Percentiles rank a stretch among this genome's conserved stretches.
phyloP scores from a whole-genome alignment of 1,140 invertebrate species.

The Achroia grisella region DNA sequence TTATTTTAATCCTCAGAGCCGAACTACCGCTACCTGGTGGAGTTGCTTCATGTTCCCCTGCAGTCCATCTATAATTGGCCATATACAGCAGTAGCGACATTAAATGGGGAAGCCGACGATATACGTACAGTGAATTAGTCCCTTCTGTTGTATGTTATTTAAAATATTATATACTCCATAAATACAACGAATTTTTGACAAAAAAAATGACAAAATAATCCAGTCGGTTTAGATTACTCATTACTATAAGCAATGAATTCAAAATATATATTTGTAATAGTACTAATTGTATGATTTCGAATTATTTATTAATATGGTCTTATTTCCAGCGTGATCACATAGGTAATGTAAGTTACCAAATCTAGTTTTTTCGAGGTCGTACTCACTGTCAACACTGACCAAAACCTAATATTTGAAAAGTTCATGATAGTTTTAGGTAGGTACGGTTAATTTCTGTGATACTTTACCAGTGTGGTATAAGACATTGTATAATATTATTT shows the following conservation, averaged over 20 bases:
- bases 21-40: constrained; percentile 87
- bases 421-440: constrained; percentile 56
- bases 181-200: too few species aligned
- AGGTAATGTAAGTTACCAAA: too few species aligned
- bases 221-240: too few species aligned
- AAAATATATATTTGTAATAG: too few species aligned
- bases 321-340: too few species aligned
- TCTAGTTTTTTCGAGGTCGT: too few species aligned
- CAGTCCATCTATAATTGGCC: constrained; percentile 75
- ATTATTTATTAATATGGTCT: too few species aligned
- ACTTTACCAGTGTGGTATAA: constrained; percentile 68
- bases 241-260: too few species aligned
- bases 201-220: too few species aligned
- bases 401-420: too few species aligned
- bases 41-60: constrained; percentile 89
- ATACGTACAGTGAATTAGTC: constrained; percentile 1
- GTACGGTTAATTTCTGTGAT: constrained; percentile 71
- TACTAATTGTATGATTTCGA: too few species aligned
- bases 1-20: constrained; percentile 77
- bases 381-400: too few species aligned
- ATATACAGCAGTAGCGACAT: constrained; percentile 23
- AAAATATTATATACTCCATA: neutral
- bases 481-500: constrained; percentile 46
- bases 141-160: neutral
- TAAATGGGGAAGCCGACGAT: constrained; percentile 39